Base-by-base conservation (phyloP, 2,888 invertebrate genomes). In the Cephus nigrinus region DNA sequence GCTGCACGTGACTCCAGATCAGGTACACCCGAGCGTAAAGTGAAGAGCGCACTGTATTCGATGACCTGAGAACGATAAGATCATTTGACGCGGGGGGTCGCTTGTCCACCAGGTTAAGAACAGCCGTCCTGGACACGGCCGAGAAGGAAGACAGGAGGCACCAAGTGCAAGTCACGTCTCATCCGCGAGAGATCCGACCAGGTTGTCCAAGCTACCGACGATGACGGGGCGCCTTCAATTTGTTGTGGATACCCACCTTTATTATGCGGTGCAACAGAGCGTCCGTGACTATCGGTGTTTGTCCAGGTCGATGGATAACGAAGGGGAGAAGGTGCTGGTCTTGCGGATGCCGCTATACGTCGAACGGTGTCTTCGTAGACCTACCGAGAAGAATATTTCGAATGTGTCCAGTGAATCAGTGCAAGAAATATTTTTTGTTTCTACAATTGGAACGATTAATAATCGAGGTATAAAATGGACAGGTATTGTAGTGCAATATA, bases 41-140 rank as follows among this genome's bases (percentile, higher is more conserved):
- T 15, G 15, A 40, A 40, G 40, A 40, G 5, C 40, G 40, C 40
- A 40, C 40, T 40, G 40, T 40, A 40, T 5, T 15, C 40, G 40
- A 15, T 40, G 4, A 40, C 40, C 40, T 15, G 15, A 40, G 40
- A 1, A 40, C 15, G 88, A 90, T 89, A 87, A 82, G 85, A 89
- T 89, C 88, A 83, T 88, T 86, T 90, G 91, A 91, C 86, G 86
- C 90, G 89, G 88, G 88, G 87, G 88, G 89, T 87, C 88, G 88
- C 79, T 79, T 73, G 11, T 73, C 75, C 32, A 34, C n/a, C 3
- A 34, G 68, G 74, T 31, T 77, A 80, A 76, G 69, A 78, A 73
- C 34, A 12, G 78, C 79, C 31, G 69, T 32, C 69, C 69, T 69
- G 31, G 30, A 80, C 82, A 83, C 83, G 80, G 80, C 81, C 79